Evolutionary conservation across 2,888 invertebrate species (phyloP).

Genomic region (Tinea semifulvella): DNA sequence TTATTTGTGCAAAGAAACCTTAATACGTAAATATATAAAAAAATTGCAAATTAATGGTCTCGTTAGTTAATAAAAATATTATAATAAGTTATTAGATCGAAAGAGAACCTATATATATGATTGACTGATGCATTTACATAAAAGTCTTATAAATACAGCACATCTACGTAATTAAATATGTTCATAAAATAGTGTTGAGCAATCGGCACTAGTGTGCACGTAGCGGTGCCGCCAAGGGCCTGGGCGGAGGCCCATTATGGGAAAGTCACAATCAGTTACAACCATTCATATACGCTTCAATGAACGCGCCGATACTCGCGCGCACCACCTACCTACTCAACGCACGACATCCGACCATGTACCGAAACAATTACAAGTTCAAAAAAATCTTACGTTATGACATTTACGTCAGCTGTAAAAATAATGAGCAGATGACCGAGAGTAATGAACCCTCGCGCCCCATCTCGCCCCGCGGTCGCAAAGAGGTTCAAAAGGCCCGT

Average conservation of each 20-base stretch:
- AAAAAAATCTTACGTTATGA: not conserved
- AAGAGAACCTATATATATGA: too few species aligned
- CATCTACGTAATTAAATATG: too few species aligned
- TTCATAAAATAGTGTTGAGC: not conserved
- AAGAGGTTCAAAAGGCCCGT: constrained; percentile 37
- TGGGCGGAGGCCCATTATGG: constrained; percentile 45
- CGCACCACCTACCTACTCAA: constrained; percentile 36
- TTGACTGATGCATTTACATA: too few species aligned
- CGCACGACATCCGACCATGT: constrained; percentile 37
- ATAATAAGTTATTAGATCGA: too few species aligned
- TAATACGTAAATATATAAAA: too few species aligned
- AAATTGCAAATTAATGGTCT: too few species aligned
- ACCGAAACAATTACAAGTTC: constrained; percentile 25
- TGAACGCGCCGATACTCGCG: constrained; percentile 40
- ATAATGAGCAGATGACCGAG: constrained; percentile 24
- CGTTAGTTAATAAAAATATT: too few species aligned
- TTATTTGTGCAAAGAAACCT: too few species aligned
- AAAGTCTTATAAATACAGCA: too few species aligned
- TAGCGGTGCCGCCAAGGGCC: not conserved
- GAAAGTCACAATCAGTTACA: constrained; percentile 55
- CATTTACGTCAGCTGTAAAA: constrained; percentile 8
- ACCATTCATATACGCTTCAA: constrained; percentile 62
- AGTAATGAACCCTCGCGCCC: constrained; percentile 51
- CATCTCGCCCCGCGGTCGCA: constrained; percentile 48
- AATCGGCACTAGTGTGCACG: not conserved